Evolutionary conservation across 2,888 invertebrate genomes (phyloP), one percentile per base, ranked within the genome.

Genomic region (Campoplex capitator): DNA sequence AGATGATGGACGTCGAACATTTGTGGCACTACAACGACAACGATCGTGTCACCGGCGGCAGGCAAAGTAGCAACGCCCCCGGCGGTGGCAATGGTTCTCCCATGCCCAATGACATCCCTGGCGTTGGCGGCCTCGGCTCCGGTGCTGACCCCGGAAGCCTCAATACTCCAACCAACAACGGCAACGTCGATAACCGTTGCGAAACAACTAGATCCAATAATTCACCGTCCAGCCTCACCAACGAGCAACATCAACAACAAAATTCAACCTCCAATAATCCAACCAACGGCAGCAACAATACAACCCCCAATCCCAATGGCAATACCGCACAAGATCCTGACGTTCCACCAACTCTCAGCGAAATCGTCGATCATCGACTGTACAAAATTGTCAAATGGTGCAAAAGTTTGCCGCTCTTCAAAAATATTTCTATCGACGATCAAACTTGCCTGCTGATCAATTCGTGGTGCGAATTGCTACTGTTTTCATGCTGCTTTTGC

Each of bases 311-410:
- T 86, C 88, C 92, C 18, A 94, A 93, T 71, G 92, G 92, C 11
- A 93, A 93, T 83, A 85, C 94, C 3, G 91, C 93, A 3, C 93
- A 94, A 76, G 92, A 97, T 95, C 97, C 97, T 0, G 98, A 98
- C 95, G 97, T 98, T 94, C 96, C 98, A 78, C 98, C 98, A 2
- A 98, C 98, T 95, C 96, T 98, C 92, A 98, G 98, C 95, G 98
- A 98, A 93, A 98, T 98, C 87, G 99, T 99, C 70, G 99, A 99
- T 95, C 98, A 99, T 94, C 96, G 99, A 73, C 96, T 99, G 28
- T 99, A 99, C 94, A 98, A 99, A 95, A 98, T 99, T 91, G 99
- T 99, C 88, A 98, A 99, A 94, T 99, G 99, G 99, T 99, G 99
- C 95, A 98, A 99, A 94, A 99, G 98, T 94, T 95, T 99, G 94